A percentile compares a stretch with the other conserved stretches of the same genome.
phyloP scores from a whole-genome alignment of 2,888 invertebrate genomes.

The Myathropa florea region DNA sequence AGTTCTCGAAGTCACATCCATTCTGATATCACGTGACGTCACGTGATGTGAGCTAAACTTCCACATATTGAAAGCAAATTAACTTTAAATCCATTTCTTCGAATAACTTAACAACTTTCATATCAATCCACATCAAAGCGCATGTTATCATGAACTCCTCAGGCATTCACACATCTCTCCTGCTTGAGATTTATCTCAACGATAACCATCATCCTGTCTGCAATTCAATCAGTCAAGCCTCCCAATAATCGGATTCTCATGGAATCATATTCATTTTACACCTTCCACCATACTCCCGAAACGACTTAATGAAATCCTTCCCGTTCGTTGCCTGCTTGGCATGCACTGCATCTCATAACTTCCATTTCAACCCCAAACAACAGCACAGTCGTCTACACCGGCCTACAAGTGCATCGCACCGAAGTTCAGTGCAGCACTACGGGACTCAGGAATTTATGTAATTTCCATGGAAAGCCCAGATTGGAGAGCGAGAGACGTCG shows the following conservation, averaged over 20 bases:
- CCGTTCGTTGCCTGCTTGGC: neutral
- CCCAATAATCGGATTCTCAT: neutral
- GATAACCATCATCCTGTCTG: neutral
- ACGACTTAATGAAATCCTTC: constrained; percentile 22
- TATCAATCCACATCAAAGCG: too few species aligned
- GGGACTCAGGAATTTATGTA: constrained; percentile 53
- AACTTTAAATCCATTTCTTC: too few species aligned
- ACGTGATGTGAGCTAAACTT: too few species aligned
- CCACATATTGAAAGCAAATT: too few species aligned
- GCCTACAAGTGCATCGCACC: neutral
- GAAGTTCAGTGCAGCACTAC: constrained; percentile 1
- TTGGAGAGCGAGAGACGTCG: neutral
- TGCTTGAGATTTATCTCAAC: neutral
- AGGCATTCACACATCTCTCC: neutral
- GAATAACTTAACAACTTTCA: too few species aligned
- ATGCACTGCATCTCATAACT: neutral
- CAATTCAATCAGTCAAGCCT: neutral
- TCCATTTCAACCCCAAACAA: neutral
- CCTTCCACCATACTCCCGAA: neutral
- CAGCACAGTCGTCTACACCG: neutral
- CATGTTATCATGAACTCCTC: neutral
- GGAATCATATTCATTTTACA: neutral
- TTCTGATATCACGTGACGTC: too few species aligned
- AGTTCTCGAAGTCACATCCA: too few species aligned
- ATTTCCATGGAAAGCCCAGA: constrained; percentile 60